phyloP scores from a whole-genome alignment of 2,113 vertebrate species.

The Cynocephalus volans region DNA sequence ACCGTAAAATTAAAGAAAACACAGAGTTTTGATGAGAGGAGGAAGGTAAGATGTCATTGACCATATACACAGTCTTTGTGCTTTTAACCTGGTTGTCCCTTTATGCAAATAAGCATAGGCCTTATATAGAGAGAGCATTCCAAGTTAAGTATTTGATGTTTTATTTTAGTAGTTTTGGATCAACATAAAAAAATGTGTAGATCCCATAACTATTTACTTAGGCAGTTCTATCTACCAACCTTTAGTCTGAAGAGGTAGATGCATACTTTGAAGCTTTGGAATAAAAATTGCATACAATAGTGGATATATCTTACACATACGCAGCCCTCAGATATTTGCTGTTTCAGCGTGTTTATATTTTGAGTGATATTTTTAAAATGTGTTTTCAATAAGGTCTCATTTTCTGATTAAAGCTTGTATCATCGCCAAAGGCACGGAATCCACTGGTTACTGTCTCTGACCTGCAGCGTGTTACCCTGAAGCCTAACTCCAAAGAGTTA shows the following conservation, averaged over 20 bases:
- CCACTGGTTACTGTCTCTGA: conserved; percentile 91
- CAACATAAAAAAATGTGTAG: not conserved
- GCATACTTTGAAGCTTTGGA: conserved; percentile 35
- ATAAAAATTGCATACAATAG: conserved; percentile 57
- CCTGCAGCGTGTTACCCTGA: conserved; percentile 89
- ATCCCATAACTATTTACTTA: conserved; percentile 51
- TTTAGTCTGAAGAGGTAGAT: conserved; percentile 30
- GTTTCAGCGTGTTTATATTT: conserved; percentile 58
- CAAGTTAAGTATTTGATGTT: conserved; percentile 47
- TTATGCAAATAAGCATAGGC: conserved; percentile 19
- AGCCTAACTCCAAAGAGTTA: conserved; percentile 83
- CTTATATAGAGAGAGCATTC: not conserved
- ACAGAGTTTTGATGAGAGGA: conserved; percentile 42
- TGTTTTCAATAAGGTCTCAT: conserved; percentile 67
- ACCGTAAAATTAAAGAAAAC: conserved; percentile 92
- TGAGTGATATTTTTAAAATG: conserved; percentile 57
- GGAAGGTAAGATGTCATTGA: conserved; percentile 82
- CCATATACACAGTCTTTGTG: not conserved
- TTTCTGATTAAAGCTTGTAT: conserved; percentile 84
- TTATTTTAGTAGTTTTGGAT: conserved; percentile 55
- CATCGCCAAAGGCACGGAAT: conserved; percentile 77
- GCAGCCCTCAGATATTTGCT: not conserved
- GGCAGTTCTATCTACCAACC: conserved; percentile 5
- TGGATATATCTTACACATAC: not conserved
- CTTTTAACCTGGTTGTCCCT: conserved; percentile 34